Evolutionary conservation across 1,140 invertebrate genomes (phyloP), one percentile per base, ranked within the genome.

Genomic region (Drosophila triauraria): DNA sequence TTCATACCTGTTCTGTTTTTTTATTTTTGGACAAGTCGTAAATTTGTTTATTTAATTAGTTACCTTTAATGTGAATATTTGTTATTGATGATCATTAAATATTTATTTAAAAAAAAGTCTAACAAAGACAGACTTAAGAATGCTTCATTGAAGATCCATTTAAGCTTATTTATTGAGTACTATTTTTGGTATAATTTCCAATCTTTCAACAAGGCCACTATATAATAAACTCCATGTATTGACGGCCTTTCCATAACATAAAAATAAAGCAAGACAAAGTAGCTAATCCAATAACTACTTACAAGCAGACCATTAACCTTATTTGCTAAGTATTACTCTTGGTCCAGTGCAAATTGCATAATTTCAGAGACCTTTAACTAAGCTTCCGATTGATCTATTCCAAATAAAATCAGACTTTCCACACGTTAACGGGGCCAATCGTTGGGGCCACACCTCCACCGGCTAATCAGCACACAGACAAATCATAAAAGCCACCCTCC

Each of bases 381-480:
- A n/a, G 32, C 63, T 54, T 38, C 38, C 20, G 38, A 43, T 69
- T 46, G 67, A 70, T 56, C 48, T 54, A 17, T 46, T 46, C 30
- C 48, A 32, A 44, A 32, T 38, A 51, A 60, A 59, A 43, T 43
- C 17, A n/a, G 44, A 64, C 58, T 71, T 54, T 48, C 60, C 32
- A 59, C 46, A 74, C 53, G 69, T 81, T 76, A 72, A 87, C 80
- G 38, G 70, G 79, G 83, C 82, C 83, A 82, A 72, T 86, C 83
- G 64, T 63, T 83, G 48, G n/a, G 27, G 63, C 72, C 83, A 88
- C 83, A 83, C 83, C 32, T 32, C 84, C 77, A 80, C 64, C 30
- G 68, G 77, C 80, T 84, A 88, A 87, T 87, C 83, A 87, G 64
- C 72, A 63, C 72, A 88, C 42, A 83, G 60, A 88, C 83, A 87